Evolutionary conservation across 2,797 vertebrate genomes (phyloP).

Genomic region (Anguilla pacifica): DNA sequence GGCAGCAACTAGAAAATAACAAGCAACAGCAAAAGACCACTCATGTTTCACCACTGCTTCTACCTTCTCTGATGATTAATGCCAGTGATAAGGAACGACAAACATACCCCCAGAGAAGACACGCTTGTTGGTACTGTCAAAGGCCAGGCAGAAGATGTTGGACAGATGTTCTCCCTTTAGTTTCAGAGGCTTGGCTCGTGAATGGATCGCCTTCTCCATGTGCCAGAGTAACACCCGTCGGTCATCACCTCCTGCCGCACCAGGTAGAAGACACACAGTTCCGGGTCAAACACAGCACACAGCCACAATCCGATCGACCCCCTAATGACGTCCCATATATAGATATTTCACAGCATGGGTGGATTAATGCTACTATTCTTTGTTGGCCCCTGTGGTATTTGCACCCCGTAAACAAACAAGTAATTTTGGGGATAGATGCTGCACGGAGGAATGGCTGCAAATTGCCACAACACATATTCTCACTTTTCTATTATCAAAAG

Average conservation of each 20-base stretch:
- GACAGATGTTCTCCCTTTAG: slow-evolving; percentile 97
- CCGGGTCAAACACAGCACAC: not conserved
- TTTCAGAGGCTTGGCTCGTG: slow-evolving; percentile 88
- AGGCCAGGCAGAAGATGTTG: slow-evolving; percentile 98
- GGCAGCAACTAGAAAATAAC: not conserved
- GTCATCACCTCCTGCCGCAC: slow-evolving; percentile 88
- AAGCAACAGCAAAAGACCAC: not conserved
- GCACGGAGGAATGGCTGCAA: not conserved
- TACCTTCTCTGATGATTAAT: not conserved
- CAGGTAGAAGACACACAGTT: not conserved
- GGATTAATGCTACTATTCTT: not conserved
- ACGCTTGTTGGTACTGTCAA: slow-evolving; percentile 93
- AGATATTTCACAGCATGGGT: not conserved
- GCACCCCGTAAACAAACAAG: not conserved
- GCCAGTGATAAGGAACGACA: not conserved
- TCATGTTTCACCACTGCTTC: not conserved
- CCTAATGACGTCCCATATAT: not conserved
- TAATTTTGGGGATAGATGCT: not conserved
- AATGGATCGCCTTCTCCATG: slow-evolving; percentile 93
- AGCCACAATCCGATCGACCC: not conserved
- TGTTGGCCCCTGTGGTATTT: not conserved
- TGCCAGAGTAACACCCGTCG: slow-evolving; percentile 96
- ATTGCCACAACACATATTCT: not conserved
- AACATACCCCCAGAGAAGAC: slow-evolving; percentile 93
- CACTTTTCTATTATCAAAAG: not conserved